phyloP scores from a whole-genome alignment of 2,888 invertebrate species.

The Athrips mouffetella region DNA sequence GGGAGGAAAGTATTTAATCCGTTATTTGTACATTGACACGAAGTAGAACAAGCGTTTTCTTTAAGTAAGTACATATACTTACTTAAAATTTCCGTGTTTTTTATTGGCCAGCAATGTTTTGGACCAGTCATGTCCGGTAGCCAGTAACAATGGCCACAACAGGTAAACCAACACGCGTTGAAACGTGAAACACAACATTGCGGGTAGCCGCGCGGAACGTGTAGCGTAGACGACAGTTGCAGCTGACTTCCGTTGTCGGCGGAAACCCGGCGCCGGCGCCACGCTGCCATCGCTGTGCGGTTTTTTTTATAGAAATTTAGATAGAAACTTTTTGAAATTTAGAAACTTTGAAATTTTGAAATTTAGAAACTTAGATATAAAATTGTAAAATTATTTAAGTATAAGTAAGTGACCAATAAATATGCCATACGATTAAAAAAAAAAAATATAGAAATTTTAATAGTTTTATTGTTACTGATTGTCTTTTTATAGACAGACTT shows the following conservation, averaged over 20 bases:
- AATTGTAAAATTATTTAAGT: too few species aligned
- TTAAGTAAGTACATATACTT: too few species aligned
- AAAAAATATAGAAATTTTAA: too few species aligned
- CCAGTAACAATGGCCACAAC: constrained; percentile 37
- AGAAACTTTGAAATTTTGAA: too few species aligned
- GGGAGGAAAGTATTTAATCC: too few species aligned
- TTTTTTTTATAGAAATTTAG: constrained; percentile 23
- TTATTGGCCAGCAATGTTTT: constrained; percentile 23
- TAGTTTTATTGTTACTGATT: not conserved
- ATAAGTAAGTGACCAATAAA: too few species aligned
- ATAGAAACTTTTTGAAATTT: too few species aligned
- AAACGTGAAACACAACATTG: constrained; percentile 42
- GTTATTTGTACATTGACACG: too few species aligned
- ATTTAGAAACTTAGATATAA: too few species aligned
- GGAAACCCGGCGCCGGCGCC: constrained; percentile 30
- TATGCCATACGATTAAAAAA: too few species aligned
- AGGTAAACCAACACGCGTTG: constrained; percentile 46
- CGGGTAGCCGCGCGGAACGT: constrained; percentile 56
- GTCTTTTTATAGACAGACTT: not conserved
- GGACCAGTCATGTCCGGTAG: constrained; percentile 33
- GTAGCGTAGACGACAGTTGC: constrained; percentile 26
- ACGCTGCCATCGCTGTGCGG: constrained; percentile 36
- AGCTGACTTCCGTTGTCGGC: constrained; percentile 26
- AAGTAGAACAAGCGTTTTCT: too few species aligned
- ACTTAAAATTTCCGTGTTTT: not conserved